Conservation (phyloP, 2,113 vertebrate genomes). For the Daboia siamensis region DNA sequence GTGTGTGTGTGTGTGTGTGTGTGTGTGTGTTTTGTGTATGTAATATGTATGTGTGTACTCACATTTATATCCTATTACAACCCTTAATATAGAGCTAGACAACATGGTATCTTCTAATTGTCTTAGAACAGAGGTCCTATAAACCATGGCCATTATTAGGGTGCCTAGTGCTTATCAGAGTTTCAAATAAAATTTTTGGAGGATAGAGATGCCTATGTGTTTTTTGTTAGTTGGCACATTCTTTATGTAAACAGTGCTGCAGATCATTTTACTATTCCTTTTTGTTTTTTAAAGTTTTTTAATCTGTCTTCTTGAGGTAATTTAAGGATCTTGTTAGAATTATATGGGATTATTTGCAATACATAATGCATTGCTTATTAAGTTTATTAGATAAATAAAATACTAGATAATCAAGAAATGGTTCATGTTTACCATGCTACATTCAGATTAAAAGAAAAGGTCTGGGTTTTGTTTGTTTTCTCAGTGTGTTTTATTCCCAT, state of each 20-base stretch:
- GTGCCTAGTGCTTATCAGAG: not conserved
- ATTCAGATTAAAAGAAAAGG: constrained; percentile 9
- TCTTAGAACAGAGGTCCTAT: not conserved
- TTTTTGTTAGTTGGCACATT: not conserved
- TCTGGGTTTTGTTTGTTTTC: constrained; percentile 15
- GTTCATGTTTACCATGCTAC: constrained; percentile 14
- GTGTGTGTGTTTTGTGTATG: too few species aligned
- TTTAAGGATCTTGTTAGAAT: not conserved
- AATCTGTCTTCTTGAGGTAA: not conserved
- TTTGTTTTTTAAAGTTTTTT: not conserved
- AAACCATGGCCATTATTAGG: not conserved
- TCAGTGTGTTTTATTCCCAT: constrained; percentile 18
- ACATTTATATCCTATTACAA: not conserved
- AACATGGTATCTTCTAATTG: not conserved
- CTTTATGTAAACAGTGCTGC: not conserved
- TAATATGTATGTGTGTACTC: too few species aligned
- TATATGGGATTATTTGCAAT: not conserved
- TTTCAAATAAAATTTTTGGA: not conserved
- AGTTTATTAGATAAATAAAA: not conserved
- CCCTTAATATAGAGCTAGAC: not conserved
- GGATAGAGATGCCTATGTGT: not conserved
- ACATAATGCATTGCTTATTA: not conserved
- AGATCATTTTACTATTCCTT: not conserved
- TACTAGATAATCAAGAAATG: not conserved
- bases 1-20: too few species aligned